Conservation (phyloP, 2,888 invertebrate species). For the Philereme vetulata region DNA sequence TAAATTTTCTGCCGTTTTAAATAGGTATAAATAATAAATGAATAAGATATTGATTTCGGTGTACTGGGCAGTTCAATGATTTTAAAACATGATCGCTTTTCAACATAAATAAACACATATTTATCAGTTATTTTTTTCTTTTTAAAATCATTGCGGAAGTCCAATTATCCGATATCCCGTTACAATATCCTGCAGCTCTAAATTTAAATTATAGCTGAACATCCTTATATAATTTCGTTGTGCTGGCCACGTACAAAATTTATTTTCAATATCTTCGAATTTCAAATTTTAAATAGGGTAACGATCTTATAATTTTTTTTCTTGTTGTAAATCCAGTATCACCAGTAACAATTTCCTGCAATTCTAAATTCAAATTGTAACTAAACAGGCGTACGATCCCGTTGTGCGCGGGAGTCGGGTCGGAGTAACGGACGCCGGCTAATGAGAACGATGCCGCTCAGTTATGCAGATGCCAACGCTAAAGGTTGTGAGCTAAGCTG, state of each 20-base stretch:
- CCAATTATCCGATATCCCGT: not conserved
- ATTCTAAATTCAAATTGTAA: conserved; percentile 55
- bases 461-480: conserved; percentile 72
- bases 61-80: too few relatives aligned
- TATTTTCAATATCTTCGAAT: not conserved
- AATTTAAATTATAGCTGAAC: not conserved
- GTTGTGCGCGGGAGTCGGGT: conserved; percentile 66
- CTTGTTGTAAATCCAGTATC: not conserved
- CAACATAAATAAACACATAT: too few relatives aligned
- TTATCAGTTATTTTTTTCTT: too few relatives aligned
- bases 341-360: conserved; percentile 30
- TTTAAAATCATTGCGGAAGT: too few relatives aligned
- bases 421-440: conserved; percentile 75
- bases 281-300: too few relatives aligned
- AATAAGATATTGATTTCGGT: too few relatives aligned
- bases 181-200: not conserved
- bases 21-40: too few relatives aligned
- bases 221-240: not conserved
- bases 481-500: conserved; percentile 47
- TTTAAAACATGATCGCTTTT: too few relatives aligned
- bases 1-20: too few relatives aligned
- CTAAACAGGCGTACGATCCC: conserved; percentile 49
- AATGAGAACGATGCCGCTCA: conserved; percentile 77
- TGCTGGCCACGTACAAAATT: not conserved
- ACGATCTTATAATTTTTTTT: not conserved